Evolutionary conservation across 1,140 invertebrate species (phyloP), one percentile per base, ranked within the genome.

Genomic region (Drosophila ficusphila): DNA sequence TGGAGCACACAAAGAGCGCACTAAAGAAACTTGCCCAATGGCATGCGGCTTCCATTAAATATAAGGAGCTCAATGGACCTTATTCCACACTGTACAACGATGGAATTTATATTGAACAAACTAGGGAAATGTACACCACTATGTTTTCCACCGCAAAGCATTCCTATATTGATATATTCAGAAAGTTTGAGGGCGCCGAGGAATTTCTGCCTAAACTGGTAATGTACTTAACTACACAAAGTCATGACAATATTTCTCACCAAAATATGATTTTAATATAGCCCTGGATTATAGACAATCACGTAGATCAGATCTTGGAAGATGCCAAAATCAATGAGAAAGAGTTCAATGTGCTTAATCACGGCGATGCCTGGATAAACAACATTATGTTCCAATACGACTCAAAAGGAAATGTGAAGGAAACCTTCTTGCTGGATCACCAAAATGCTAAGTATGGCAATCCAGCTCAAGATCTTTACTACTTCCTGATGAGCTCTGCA

Each of bases 381-480:
- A 95, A 95, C 67, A 93, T 95, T 75, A 78, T 95, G 60, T 95
- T 95, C 82, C 91, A 92, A 27, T 94, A 95, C 65, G 83, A 93
- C 53, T 61, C 90, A 0, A 42, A 91, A 2, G 91, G 90, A 0
- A 90, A 92, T 54, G 89, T 93, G 0, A 77, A 92, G 33, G 91
- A 93, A 19, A 92, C 93, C 4, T 93, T 93, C 73, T 92, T 94
- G 58, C 91, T 93, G 18, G 78, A 90, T 29, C 69, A 72, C n/a
- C 72, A 76, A 23, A 49, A 58, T n/a, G 3, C 56, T 1, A 73
- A 83, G 16, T 82, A 82, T 18, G 79, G 78, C 27, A 68, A 57
- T 49, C 73, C 68, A 0, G 72, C 73, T 5, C 68, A 76, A 5
- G 78, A 82, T 64, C 42, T 82, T 4, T 74, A 68, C 29, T 77